Percentiles rank a stretch among this genome's conserved stretches.
phyloP scores from a whole-genome alignment of 2,888 invertebrate species.

The Drosophila histrio region DNA sequence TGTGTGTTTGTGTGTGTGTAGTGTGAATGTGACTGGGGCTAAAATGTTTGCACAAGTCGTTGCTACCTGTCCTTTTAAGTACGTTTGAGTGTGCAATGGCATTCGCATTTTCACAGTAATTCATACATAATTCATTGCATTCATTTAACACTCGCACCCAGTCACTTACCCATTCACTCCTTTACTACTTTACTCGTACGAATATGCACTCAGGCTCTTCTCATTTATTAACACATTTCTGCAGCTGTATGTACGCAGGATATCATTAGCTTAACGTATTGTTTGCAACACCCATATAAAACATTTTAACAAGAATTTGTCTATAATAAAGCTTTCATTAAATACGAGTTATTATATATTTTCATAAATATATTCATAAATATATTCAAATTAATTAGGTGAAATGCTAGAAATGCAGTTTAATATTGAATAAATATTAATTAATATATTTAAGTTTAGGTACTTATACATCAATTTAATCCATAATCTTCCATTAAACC shows the following conservation, averaged over 20 bases:
- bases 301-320: neutral
- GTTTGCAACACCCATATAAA: constrained; percentile 1
- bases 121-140: constrained; percentile 79
- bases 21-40: constrained; percentile 38
- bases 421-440: neutral
- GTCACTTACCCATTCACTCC: constrained; percentile 16
- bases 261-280: constrained; percentile 4
- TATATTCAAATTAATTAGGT: neutral
- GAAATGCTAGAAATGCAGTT: neutral
- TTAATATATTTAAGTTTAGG: neutral
- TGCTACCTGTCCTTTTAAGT: constrained; percentile 49
- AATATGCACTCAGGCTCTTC: constrained; percentile 39
- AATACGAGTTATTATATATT: neutral
- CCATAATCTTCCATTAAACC: neutral
- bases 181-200: constrained; percentile 36
- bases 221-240: constrained; percentile 64
- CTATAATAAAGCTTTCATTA: neutral
- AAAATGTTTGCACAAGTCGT: constrained; percentile 50
- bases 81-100: constrained; percentile 34
- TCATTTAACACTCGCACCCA: constrained; percentile 72
- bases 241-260: constrained; percentile 2
- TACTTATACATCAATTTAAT: neutral
- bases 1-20: constrained; percentile 11
- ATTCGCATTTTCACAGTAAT: constrained; percentile 69
- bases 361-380: neutral